Evolutionary conservation across 2,888 invertebrate genomes (phyloP).

Genomic region (Brachypterus glaber): DNA sequence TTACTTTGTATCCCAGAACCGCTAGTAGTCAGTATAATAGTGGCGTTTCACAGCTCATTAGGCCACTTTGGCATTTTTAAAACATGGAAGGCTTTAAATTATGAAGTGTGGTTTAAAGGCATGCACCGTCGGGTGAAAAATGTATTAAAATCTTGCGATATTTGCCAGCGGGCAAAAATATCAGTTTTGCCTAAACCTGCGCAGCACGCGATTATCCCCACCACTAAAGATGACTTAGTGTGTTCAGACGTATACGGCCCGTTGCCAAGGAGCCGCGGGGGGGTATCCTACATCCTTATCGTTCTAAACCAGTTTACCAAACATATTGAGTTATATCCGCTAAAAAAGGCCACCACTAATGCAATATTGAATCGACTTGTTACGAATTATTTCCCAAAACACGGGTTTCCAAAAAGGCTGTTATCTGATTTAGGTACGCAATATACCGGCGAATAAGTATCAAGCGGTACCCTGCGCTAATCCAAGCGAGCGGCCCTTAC

Average conservation of each 20-base stretch:
- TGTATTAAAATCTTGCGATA: conserved; percentile 4
- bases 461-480: no score
- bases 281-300: no score
- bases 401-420: no score
- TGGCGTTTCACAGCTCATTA: conserved; percentile 11
- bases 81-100: conserved; percentile 10
- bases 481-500: no score
- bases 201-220: conserved; percentile 7
- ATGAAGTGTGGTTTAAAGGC: conserved; percentile 13
- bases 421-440: no score
- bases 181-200: conserved; percentile 7
- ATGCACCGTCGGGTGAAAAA: conserved; percentile 8
- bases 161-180: conserved; percentile 9
- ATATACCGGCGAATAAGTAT: no score
- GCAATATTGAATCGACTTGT: no score
- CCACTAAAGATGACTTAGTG: background rate
- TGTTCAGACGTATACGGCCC: conserved; percentile 7
- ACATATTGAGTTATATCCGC: no score
- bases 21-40: conserved; percentile 2
- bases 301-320: no score
- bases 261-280: no score
- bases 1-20: conserved; percentile 11
- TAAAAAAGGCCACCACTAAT: no score
- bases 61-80: conserved; percentile 14
- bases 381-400: no score